Percentiles rank a stretch among this genome's conserved stretches.
phyloP scores from a whole-genome alignment of 2,888 invertebrate genomes.

The Sesia apiformis region DNA sequence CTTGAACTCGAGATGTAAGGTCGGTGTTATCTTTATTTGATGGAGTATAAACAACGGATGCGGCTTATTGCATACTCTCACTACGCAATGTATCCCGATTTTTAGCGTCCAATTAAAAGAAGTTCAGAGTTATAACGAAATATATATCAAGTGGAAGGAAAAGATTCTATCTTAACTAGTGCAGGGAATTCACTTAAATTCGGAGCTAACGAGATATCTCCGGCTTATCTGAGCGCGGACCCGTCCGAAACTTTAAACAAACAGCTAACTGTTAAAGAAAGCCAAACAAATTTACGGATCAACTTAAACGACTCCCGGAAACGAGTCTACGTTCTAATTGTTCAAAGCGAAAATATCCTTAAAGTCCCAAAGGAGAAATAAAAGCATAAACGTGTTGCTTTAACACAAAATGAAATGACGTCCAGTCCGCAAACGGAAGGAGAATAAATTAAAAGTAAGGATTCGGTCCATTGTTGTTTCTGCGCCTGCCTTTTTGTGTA shows the following conservation, averaged over 20 bases:
- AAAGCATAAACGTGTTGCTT: slow-evolving; percentile 58
- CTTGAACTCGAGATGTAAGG: slow-evolving; percentile 62
- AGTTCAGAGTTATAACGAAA: slow-evolving; percentile 37
- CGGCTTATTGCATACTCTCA: slow-evolving; percentile 35
- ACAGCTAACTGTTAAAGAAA: slow-evolving; percentile 49
- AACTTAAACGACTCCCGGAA: slow-evolving; percentile 31
- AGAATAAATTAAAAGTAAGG: slow-evolving; percentile 60
- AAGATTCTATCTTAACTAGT: slow-evolving; percentile 28
- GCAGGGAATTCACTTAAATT: slow-evolving; percentile 44
- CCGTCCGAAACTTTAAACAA: slow-evolving; percentile 45
- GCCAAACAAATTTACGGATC: slow-evolving; percentile 40
- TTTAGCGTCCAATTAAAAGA: slow-evolving; percentile 2
- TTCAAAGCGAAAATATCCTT: slow-evolving; percentile 33
- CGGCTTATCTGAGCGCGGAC: slow-evolving; percentile 32
- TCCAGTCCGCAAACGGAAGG: slow-evolving; percentile 41
- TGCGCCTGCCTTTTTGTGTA: slow-evolving; percentile 31
- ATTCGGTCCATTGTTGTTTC: slow-evolving; percentile 47
- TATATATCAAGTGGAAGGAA: slow-evolving; percentile 30
- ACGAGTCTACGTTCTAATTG: slow-evolving; percentile 26
- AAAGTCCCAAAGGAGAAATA: slow-evolving; percentile 34
- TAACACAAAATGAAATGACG: slow-evolving; percentile 52
- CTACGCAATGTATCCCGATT: slow-evolving; percentile 37
- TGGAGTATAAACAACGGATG: slow-evolving; percentile 57
- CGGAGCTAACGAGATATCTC: slow-evolving; percentile 37
- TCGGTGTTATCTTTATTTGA: slow-evolving; percentile 59